Conservation (phyloP, 2,888 invertebrate genomes). For the Diabrotica balteata region DNA sequence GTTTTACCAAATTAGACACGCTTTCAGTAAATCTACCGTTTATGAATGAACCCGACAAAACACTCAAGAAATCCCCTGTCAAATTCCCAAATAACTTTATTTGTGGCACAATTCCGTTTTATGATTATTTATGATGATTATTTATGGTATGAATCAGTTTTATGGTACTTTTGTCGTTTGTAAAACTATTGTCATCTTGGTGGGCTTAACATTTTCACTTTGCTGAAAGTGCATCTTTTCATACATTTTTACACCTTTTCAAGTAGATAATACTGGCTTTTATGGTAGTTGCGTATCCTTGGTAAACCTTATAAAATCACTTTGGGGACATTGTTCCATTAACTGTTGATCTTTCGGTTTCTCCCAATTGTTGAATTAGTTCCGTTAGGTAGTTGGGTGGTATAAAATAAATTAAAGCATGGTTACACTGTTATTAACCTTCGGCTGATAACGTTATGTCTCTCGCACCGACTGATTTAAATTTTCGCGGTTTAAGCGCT, state of each 20-base stretch:
- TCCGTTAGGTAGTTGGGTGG: neutral
- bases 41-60: slow-evolving; percentile 7
- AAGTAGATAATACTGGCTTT: slow-evolving; percentile 8
- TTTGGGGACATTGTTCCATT: neutral
- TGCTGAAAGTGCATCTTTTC: slow-evolving; percentile 1
- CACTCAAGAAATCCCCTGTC: slow-evolving; percentile 3
- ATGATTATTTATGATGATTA: slow-evolving; percentile 2
- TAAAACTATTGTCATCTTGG: neutral
- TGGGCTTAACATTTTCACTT: slow-evolving; percentile 10
- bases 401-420: too few species aligned
- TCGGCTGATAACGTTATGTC: too few species aligned
- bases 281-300: slow-evolving; percentile 12
- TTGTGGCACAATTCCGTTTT: slow-evolving; percentile 3
- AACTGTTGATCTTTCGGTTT: slow-evolving; percentile 3
- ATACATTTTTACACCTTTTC: slow-evolving; percentile 10
- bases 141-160: slow-evolving; percentile 13
- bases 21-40: slow-evolving; percentile 13
- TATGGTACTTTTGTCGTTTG: slow-evolving; percentile 10
- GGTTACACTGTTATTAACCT: too few species aligned
- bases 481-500: too few species aligned
- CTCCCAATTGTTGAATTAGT: neutral
- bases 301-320: neutral
- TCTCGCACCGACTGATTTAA: too few species aligned
- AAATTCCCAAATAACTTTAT: slow-evolving; percentile 8
- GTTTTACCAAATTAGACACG: slow-evolving; percentile 10